Conservation (phyloP, 2,113 vertebrate species). For the Micromys minutus region DNA sequence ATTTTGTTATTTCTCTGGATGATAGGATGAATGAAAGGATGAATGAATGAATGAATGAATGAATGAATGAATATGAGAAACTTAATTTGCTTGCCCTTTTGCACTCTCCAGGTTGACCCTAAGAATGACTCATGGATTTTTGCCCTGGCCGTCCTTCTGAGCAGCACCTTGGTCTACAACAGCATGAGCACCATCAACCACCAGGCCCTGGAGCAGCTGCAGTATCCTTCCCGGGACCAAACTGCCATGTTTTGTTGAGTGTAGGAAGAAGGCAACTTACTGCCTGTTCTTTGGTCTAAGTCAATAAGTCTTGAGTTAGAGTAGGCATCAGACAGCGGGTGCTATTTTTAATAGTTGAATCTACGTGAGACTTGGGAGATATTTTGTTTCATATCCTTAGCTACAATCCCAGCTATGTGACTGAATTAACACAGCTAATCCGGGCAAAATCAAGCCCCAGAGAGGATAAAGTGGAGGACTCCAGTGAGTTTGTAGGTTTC, state of each 20-base stretch:
- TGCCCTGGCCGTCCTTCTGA: slow-evolving; percentile 72
- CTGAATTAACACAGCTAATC: slow-evolving; percentile 83
- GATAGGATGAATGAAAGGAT: neutral
- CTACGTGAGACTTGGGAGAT: slow-evolving; percentile 40
- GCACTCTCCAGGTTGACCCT: slow-evolving; percentile 43
- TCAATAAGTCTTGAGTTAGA: neutral
- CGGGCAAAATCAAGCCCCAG: slow-evolving; percentile 73
- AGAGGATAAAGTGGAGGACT: slow-evolving; percentile 17
- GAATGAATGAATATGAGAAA: neutral
- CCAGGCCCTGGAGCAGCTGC: slow-evolving; percentile 71
- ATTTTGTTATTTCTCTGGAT: neutral
- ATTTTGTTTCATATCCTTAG: slow-evolving; percentile 70
- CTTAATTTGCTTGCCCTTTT: neutral
- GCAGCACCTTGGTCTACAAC: slow-evolving; percentile 81
- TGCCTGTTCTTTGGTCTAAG: neutral
- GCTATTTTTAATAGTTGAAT: neutral
- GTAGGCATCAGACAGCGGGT: neutral
- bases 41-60: neutral
- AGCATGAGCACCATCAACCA: slow-evolving; percentile 77
- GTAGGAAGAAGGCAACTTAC: neutral
- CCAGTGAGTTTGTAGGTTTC: slow-evolving; percentile 74
- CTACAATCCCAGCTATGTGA: slow-evolving; percentile 79
- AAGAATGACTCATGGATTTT: slow-evolving; percentile 73
- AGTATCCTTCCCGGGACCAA: slow-evolving; percentile 66
- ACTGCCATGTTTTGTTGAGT: accelerated